Evolutionary conservation across 2,888 invertebrate species (phyloP).

Genomic region (Hirtodrosophila alboralis): DNA sequence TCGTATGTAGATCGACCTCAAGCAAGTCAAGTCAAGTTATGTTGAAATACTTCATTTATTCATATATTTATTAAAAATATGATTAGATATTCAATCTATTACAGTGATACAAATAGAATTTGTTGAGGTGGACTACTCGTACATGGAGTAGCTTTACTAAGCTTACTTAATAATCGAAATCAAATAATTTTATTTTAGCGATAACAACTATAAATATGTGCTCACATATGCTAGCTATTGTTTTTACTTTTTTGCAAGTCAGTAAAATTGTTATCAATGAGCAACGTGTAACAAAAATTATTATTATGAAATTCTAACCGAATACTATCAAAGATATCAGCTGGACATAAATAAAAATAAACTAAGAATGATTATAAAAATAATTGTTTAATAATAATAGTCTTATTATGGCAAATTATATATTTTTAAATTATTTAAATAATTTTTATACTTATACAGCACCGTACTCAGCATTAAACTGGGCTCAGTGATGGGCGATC

Average conservation of each 20-base stretch:
- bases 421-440: too few species aligned
- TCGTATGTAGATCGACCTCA: too few species aligned
- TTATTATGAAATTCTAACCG: slow-evolving; percentile 33
- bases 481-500: slow-evolving; percentile 89
- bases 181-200: not conserved
- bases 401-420: not conserved
- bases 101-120: too few species aligned
- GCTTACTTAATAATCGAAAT: too few species aligned
- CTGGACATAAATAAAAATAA: not conserved
- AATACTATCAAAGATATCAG: not conserved
- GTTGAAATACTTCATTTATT: not conserved
- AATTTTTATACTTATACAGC: slow-evolving; percentile 84
- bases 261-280: slow-evolving; percentile 9
- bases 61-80: not conserved
- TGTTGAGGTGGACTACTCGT: too few species aligned
- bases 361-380: too few species aligned
- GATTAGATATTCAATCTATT: too few species aligned
- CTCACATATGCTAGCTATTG: too few species aligned
- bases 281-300: not conserved
- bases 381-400: not conserved
- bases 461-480: slow-evolving; percentile 90
- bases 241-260: not conserved
- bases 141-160: too few species aligned
- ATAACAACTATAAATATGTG: slow-evolving; percentile 2
- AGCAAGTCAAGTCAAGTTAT: too few species aligned